A percentile compares a stretch with the other conserved stretches of the same genome.
Conservation (phyloP, 2,113 vertebrate genomes). For the Varanus salvator region DNA sequence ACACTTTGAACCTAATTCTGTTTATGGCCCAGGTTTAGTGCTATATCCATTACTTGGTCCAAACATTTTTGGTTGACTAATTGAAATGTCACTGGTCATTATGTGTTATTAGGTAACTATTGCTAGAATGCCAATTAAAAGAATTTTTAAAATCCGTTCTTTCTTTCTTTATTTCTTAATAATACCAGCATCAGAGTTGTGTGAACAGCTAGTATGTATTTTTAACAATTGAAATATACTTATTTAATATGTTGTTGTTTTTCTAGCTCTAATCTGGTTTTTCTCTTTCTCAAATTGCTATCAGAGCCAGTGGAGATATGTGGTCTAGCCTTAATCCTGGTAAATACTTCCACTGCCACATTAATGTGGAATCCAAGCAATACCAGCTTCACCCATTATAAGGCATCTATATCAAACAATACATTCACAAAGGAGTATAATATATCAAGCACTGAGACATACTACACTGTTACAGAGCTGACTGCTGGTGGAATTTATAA, state of each 20-base stretch:
- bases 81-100: neutral
- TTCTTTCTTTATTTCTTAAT: neutral
- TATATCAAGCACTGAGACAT: constrained; percentile 63
- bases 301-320: constrained; percentile 82
- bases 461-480: constrained; percentile 77
- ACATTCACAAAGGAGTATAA: constrained; percentile 70
- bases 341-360: constrained; percentile 79
- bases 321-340: constrained; percentile 72
- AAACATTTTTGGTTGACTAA: neutral
- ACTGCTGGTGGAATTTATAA: constrained; percentile 82
- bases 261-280: constrained; percentile 15
- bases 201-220: accelerated
- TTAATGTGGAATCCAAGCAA: constrained; percentile 80
- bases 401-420: constrained; percentile 78
- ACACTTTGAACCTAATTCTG: neutral
- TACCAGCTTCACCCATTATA: constrained; percentile 84
- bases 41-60: neutral
- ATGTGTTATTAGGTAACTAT: neutral
- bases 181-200: neutral
- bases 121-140: neutral
- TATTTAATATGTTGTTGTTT: constrained; percentile 10
- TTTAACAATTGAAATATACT: neutral
- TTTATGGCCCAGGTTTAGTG: neutral
- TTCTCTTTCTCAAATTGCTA: constrained; percentile 25
- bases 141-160: neutral